phyloP scores from a whole-genome alignment of 2,888 invertebrate genomes.

The Galerucella pusilla region DNA sequence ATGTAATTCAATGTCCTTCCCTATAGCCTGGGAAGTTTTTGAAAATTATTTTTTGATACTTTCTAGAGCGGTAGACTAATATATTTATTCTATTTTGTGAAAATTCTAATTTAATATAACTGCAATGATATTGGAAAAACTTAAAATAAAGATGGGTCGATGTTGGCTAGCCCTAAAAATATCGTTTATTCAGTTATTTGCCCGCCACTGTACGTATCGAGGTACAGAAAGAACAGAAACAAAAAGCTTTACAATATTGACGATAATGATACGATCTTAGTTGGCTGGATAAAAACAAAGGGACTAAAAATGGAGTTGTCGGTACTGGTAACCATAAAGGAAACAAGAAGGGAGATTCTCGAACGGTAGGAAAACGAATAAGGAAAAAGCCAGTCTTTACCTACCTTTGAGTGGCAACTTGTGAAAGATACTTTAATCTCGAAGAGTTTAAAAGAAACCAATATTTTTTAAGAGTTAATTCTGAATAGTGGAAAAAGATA shows the following conservation, averaged over 20 bases:
- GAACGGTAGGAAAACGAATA: slow-evolving; percentile 10
- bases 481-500: not conserved
- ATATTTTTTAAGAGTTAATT: not conserved
- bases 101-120: no score
- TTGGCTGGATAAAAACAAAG: slow-evolving; percentile 38
- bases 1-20: no score
- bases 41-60: no score
- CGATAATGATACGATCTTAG: slow-evolving; percentile 42
- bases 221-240: slow-evolving; percentile 2
- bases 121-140: no score
- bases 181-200: no score
- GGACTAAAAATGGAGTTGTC: slow-evolving; percentile 32
- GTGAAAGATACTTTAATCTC: slow-evolving; percentile 15
- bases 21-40: no score
- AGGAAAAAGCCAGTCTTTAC: slow-evolving; percentile 19
- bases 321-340: slow-evolving; percentile 15
- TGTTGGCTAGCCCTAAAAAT: no score
- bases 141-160: no score
- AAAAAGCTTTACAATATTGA: slow-evolving; percentile 42
- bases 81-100: no score
- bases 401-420: slow-evolving; percentile 15
- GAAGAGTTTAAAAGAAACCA: slow-evolving; percentile 7
- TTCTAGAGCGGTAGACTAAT: no score
- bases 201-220: not conserved
- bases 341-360: not conserved